Evolutionary conservation across 2,888 invertebrate species (phyloP).

Genomic region (Candidula unifasciata): DNA sequence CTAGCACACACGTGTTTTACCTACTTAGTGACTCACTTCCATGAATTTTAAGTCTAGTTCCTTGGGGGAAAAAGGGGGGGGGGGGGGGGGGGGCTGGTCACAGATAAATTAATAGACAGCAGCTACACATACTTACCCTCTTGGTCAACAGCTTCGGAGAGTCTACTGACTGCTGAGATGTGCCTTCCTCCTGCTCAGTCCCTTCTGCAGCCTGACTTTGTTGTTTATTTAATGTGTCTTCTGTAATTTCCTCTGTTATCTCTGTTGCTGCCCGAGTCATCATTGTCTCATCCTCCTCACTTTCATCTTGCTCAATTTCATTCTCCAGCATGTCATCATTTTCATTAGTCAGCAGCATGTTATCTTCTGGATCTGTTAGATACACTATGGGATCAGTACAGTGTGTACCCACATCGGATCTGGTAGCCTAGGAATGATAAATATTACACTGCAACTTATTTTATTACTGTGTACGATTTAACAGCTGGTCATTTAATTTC

Average conservation of each 20-base stretch:
- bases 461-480: no score
- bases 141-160: no score
- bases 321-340: background rate
- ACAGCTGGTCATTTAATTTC: no score
- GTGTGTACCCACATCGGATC: no score
- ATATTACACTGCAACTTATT: no score
- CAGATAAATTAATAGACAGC: no score
- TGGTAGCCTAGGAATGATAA: background rate
- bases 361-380: conserved; percentile 14
- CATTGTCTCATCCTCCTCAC: background rate
- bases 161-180: background rate
- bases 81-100: no score
- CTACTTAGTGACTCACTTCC: no score
- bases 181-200: background rate
- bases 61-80: no score
- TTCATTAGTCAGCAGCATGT: background rate
- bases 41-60: no score
- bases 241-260: background rate
- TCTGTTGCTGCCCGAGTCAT: background rate
- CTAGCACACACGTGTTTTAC: no score
- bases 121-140: no score
- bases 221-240: background rate
- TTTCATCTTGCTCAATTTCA: conserved; percentile 9
- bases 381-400: background rate
- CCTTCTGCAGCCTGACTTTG: background rate